A percentile compares a stretch with the other conserved stretches of the same genome.
Evolutionary conservation across 30 jellyfish, hydroid and myxozoan genomes (phyloP).

Genomic region (Catostylus mosaicus): DNA sequence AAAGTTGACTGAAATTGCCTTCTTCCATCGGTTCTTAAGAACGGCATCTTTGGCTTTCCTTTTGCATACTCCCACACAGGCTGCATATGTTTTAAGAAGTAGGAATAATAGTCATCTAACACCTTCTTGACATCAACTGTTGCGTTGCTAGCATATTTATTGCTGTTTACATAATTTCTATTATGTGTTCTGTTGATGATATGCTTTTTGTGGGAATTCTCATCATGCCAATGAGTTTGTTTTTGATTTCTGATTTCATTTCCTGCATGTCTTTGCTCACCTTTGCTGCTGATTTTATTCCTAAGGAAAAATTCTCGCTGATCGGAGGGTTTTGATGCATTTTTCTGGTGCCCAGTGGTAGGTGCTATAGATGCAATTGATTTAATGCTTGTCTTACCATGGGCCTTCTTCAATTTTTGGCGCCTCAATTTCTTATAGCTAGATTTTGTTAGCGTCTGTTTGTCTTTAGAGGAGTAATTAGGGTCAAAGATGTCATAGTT

Average conservation of each 20-base stretch:
- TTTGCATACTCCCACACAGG: background rate
- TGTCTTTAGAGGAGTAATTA: conserved; percentile 29
- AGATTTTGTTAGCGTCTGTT: conserved; percentile 9
- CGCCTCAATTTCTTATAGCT: conserved; percentile 3
- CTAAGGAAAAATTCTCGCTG: conserved; percentile 49
- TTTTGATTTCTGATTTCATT: background rate
- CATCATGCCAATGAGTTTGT: background rate
- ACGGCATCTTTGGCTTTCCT: background rate
- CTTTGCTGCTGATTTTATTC: conserved; percentile 13
- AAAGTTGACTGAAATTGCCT: background rate
- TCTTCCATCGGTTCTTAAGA: background rate
- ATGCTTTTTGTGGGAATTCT: background rate
- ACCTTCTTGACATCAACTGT: background rate
- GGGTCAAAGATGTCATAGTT: conserved; percentile 68
- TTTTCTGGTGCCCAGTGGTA: background rate
- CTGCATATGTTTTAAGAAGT: background rate
- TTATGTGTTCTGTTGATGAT: background rate
- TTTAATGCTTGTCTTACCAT: background rate
- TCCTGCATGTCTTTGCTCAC: background rate
- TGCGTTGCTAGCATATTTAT: background rate
- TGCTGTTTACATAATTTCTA: background rate
- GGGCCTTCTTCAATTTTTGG: background rate
- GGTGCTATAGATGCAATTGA: background rate
- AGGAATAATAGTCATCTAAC: conserved; percentile 3
- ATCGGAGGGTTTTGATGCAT: background rate